Evolutionary conservation across 2,797 vertebrate genomes (phyloP).

Genomic region (Cirrhinus molitorella): DNA sequence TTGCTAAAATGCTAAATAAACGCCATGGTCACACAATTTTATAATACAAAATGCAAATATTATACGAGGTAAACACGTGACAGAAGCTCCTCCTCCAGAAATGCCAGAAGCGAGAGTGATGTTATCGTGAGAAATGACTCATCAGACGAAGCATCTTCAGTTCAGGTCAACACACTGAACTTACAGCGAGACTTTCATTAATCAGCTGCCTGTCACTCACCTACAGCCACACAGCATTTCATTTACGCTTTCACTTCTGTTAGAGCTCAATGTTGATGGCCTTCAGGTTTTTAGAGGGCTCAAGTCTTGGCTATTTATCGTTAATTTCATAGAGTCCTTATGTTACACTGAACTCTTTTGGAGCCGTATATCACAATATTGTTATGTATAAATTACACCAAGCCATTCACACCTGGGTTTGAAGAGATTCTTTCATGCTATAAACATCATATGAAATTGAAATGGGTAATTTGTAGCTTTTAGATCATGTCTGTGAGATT

Average conservation of each 20-base stretch:
- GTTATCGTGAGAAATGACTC: slow-evolving; percentile 48
- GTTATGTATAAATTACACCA: no score
- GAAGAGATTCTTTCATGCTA: no score
- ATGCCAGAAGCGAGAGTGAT: slow-evolving; percentile 43
- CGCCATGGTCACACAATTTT: background rate
- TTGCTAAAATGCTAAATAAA: background rate
- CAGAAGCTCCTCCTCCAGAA: slow-evolving; percentile 45
- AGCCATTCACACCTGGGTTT: no score
- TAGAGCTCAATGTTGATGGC: background rate
- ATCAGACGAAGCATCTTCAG: slow-evolving; percentile 50
- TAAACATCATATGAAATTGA: no score
- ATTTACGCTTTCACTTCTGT: slow-evolving; percentile 5
- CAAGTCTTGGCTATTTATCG: background rate
- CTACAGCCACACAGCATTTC: background rate
- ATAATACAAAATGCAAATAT: background rate
- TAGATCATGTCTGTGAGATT: no score
- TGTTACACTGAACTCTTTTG: background rate
- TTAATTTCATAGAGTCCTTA: background rate
- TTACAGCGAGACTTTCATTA: slow-evolving; percentile 5
- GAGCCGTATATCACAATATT: background rate
- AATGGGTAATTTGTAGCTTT: no score
- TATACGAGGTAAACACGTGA: slow-evolving; percentile 41
- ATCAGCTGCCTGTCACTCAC: slow-evolving; percentile 25
- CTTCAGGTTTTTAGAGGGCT: background rate
- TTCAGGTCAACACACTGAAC: slow-evolving; percentile 31